A percentile compares a stretch with the other conserved stretches of the same genome.
These are phyloP conservation scores for Xestia ashworthii DNA, from an alignment of 2,888 invertebrate species.

Conservation along the genomic window DNA sequence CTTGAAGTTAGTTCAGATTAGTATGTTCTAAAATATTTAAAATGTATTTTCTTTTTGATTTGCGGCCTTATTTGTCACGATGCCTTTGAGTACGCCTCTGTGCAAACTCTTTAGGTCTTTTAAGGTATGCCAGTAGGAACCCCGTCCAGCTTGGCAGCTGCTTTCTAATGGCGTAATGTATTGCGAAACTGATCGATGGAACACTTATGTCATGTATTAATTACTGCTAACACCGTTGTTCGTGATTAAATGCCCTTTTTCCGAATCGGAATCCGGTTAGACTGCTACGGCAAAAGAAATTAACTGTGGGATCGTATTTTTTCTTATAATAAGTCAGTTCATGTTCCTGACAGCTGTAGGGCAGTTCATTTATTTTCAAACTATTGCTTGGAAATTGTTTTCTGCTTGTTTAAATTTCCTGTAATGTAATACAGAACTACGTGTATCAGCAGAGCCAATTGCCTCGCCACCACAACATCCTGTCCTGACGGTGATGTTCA, in stretches of 20 bases:
- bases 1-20: background rate
- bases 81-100: conserved; percentile 66
- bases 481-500: background rate
- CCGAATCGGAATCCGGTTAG: conserved; percentile 34
- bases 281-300: conserved; percentile 27
- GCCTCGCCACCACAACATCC: background rate
- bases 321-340: conserved; percentile 25
- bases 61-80: background rate
- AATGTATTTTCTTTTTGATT: background rate
- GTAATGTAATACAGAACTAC: background rate
- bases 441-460: background rate
- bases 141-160: conserved; percentile 77
- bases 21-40: background rate
- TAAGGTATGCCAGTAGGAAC: conserved; percentile 86
- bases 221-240: conserved; percentile 78
- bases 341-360: conserved; percentile 8
- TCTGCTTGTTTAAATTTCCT: background rate
- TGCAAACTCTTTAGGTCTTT: conserved; percentile 76
- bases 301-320: conserved; percentile 11
- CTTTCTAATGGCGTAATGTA: conserved; percentile 88
- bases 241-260: conserved; percentile 62
- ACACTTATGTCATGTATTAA: conserved; percentile 88
- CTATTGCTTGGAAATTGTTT: background rate
- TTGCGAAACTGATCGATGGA: conserved; percentile 85
- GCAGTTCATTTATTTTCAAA: background rate